phyloP scores from a whole-genome alignment of 2,113 vertebrate species.

The Brachyistius frenatus region DNA sequence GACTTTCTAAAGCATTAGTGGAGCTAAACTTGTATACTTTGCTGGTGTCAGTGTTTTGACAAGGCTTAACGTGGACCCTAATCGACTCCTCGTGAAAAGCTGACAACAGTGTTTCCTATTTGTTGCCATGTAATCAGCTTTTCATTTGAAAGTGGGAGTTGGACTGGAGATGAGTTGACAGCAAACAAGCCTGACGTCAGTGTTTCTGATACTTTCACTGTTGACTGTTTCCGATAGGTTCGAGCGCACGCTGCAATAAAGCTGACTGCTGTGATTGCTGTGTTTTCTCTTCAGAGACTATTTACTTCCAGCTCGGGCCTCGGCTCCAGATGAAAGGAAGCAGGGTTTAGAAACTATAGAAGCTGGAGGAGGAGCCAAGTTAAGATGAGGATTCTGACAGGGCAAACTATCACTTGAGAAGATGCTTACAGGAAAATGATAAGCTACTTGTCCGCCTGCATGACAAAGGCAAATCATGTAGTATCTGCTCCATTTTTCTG shows the following conservation, averaged over 20 bases:
- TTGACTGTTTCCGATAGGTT: slow-evolving; percentile 4
- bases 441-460: not conserved
- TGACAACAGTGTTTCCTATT: slow-evolving; percentile 5
- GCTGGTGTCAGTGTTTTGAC: slow-evolving; percentile 18
- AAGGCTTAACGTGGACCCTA: not conserved
- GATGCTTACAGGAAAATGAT: not conserved
- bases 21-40: not conserved
- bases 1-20: not conserved
- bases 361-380: not conserved
- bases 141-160: not conserved
- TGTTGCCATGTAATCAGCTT: slow-evolving; percentile 17
- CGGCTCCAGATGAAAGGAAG: not conserved
- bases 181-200: slow-evolving; percentile 1
- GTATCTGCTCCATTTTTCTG: not conserved
- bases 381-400: not conserved
- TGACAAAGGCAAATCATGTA: not conserved
- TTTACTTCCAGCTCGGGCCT: not conserved
- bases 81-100: slow-evolving; percentile 8
- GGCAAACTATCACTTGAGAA: slow-evolving; percentile 1
- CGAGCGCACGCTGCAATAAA: not conserved
- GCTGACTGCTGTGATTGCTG: slow-evolving; percentile 6
- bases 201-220: not conserved
- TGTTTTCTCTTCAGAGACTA: not conserved
- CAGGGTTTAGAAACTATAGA: not conserved
- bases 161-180: not conserved